Evolutionary conservation across 2,797 vertebrate species (phyloP).

Genomic region (Trachops cirrhosus): DNA sequence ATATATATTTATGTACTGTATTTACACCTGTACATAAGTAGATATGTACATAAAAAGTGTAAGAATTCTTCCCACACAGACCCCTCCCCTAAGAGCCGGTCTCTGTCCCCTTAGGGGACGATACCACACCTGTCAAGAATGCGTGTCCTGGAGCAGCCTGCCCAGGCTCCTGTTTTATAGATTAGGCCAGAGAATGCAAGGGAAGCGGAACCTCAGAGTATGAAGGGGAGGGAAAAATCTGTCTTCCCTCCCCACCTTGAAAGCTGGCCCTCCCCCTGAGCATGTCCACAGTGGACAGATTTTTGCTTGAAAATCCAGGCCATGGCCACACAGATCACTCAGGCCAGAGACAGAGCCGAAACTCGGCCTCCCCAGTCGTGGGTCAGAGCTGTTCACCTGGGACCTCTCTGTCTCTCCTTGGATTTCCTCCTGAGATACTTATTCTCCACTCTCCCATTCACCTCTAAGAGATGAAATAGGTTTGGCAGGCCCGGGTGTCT

Average conservation of each 20-base stretch:
- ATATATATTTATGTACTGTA: neutral
- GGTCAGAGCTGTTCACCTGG: neutral
- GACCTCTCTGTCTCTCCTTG: neutral
- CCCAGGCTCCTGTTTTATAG: neutral
- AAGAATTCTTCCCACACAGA: neutral
- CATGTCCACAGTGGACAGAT: neutral
- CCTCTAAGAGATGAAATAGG: neutral
- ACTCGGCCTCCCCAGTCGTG: neutral
- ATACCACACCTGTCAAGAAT: neutral
- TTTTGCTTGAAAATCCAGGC: neutral
- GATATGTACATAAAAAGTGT: neutral
- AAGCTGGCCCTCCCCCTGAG: neutral
- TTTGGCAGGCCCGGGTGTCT: neutral
- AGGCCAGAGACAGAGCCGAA: neutral
- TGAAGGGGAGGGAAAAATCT: neutral
- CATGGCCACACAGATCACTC: neutral
- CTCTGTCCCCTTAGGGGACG: rapidly evolving
- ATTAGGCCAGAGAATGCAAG: neutral
- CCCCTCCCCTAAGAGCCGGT: neutral
- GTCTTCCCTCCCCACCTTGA: neutral
- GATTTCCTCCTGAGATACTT: neutral
- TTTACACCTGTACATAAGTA: neutral
- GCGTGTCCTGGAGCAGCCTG: neutral
- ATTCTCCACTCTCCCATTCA: neutral
- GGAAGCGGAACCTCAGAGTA: neutral